Evolutionary conservation across 2,113 vertebrate species (phyloP), one percentile per base, ranked within the genome.

Genomic region (Crotalus tigris): DNA sequence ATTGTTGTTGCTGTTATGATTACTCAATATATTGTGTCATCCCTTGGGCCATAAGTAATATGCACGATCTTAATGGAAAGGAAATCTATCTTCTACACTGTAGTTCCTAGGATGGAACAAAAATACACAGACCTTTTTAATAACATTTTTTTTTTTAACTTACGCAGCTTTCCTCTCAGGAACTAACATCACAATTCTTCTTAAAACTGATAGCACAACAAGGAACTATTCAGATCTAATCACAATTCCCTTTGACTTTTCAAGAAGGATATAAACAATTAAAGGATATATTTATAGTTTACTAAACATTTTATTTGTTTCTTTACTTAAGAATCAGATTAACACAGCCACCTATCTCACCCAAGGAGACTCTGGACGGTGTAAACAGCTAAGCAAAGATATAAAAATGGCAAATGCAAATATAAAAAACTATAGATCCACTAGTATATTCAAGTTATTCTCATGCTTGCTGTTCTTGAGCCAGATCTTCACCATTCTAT

Each of bases 1-100:
- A 90, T 92, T n/a, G 88, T 89, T 0, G 91, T 91, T 92, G 91
- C 55, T 87, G 53, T 69, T 8, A 89, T 85, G 23, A 89, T 94
- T 92, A 91, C 4, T 92, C 92, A 95, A 94, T 93, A 93, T 93
- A 92, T 24, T 92, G 3, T 92, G 51, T 90, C 93, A 94, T 9
- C 26, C 44, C 59, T 49, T 93, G 2, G 58, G 33, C 94, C 88
- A 94, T 59, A 21, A 7, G 5, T 93, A 33, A n/a, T 95, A 85
- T 90, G 85, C 39, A 95, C 93, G 2, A 0, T 91, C 92, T 91
- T 89, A 93, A 2, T 53, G 87, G 85, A 94, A 94, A 91, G 23
- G 7, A 96, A 91, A 94, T 88, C 8, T 92, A n/a, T 92, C 29
- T 92, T 93, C 94, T 91, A 51, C 61, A 85, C 10, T 94, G 29